phyloP scores from a whole-genome alignment of 2,888 invertebrate species.

The Idaea biselata region DNA sequence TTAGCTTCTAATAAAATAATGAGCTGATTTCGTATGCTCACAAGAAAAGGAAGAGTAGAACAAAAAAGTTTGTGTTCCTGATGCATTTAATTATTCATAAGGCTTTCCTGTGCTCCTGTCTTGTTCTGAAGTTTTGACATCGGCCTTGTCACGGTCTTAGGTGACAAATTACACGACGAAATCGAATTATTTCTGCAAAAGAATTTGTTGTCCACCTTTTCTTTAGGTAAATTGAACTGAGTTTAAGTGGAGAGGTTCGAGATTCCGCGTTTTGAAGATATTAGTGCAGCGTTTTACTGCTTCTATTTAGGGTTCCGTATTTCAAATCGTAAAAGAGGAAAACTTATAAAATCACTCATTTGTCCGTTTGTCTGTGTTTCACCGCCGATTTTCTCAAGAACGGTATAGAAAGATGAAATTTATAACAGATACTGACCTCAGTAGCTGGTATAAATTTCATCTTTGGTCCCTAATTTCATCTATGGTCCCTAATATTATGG shows the following conservation, averaged over 20 bases:
- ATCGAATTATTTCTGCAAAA: constrained; percentile 37
- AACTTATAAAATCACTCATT: too few species aligned
- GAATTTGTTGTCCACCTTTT: constrained; percentile 18
- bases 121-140: constrained; percentile 49
- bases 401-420: too few species aligned
- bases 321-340: too few species aligned
- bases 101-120: constrained; percentile 62
- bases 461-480: too few species aligned
- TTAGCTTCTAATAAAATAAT: constrained; percentile 36
- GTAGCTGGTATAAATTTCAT: too few species aligned
- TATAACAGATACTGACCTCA: too few species aligned
- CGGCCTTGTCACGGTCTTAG: constrained; percentile 63
- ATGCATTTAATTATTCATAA: constrained; percentile 76
- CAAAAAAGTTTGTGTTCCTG: constrained; percentile 56
- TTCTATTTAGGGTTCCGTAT: neutral
- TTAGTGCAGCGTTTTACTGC: neutral
- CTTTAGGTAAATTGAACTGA: constrained; percentile 8
- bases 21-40: constrained; percentile 39
- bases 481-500: too few species aligned
- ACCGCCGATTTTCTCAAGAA: too few species aligned
- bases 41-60: constrained; percentile 42
- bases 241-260: neutral
- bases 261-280: neutral
- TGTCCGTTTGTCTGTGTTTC: too few species aligned
- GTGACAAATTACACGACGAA: constrained; percentile 69